A percentile compares a stretch with the other conserved stretches of the same genome.
These are phyloP conservation scores for Rotaria macrura DNA, from an alignment of 2,888 invertebrate species.

Conservation along the genomic window DNA sequence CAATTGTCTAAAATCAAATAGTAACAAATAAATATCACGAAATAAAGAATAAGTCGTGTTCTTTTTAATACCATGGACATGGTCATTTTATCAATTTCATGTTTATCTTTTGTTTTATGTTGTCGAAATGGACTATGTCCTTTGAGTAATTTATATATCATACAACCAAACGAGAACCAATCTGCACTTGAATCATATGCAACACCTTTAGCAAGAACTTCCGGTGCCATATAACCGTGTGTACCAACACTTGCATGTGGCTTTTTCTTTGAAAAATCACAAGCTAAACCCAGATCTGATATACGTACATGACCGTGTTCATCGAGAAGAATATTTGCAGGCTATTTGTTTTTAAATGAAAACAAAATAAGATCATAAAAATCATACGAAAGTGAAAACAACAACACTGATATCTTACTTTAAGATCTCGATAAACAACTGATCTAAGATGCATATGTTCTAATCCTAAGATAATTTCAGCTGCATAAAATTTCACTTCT, in stretches of 20 bases:
- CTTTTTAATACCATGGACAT: conserved; percentile 64
- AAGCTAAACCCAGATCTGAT: conserved; percentile 94
- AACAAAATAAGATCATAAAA: no score
- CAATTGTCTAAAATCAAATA: conserved; percentile 57
- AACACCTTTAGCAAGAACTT: conserved; percentile 93
- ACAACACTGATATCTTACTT: conserved; percentile 38
- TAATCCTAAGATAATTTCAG: conserved; percentile 86
- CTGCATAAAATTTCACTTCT: conserved; percentile 97
- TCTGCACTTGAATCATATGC: conserved; percentile 98
- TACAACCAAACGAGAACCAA: conserved; percentile 99
- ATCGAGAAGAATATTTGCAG: conserved; percentile 93
- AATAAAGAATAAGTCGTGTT: no score
- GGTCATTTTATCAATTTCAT: conserved; percentile 98
- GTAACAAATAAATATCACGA: background rate
- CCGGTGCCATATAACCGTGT: conserved; percentile 99
- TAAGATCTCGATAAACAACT: conserved; percentile 78
- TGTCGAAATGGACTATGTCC: conserved; percentile 98
- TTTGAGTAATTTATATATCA: conserved; percentile 96
- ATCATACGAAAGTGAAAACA: no score
- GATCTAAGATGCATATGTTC: conserved; percentile 98
- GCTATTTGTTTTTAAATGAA: conserved; percentile 53
- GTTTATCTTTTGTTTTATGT: conserved; percentile 98
- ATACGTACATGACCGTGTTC: conserved; percentile 98
- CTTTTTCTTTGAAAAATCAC: conserved; percentile 98
- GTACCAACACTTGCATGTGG: conserved; percentile 98